Evolutionary conservation across 1,140 invertebrate genomes (phyloP).

Genomic region (Teleopsis dalmanni): DNA sequence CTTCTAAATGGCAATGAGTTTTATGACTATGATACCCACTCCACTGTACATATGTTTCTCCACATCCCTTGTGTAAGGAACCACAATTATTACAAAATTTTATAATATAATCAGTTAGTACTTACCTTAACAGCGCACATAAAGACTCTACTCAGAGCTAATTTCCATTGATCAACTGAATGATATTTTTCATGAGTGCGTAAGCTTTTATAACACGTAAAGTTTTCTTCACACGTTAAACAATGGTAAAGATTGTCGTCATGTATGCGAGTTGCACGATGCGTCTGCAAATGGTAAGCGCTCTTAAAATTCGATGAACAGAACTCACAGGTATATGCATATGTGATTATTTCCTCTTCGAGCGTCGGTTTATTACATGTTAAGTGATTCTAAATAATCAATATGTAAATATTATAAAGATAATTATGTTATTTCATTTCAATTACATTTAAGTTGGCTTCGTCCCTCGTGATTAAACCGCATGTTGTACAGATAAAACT

Average conservation of each 20-base stretch:
- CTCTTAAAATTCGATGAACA: constrained; percentile 27
- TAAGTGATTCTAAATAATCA: not conserved
- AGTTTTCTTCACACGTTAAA: constrained; percentile 24
- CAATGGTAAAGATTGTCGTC: constrained; percentile 24
- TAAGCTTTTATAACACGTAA: constrained; percentile 26
- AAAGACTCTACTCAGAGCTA: constrained; percentile 21
- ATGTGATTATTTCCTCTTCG: constrained; percentile 16
- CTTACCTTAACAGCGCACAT: constrained; percentile 30
- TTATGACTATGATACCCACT: constrained; percentile 32
- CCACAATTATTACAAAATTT: not conserved
- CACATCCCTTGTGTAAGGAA: constrained; percentile 21
- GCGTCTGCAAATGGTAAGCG: constrained; percentile 19
- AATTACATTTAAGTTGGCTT: constrained; percentile 15
- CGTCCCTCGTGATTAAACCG: constrained; percentile 21
- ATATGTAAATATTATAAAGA: not conserved
- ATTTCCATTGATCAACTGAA: constrained; percentile 17
- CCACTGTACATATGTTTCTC: constrained; percentile 27
- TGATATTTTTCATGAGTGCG: constrained; percentile 23
- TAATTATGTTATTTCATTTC: not conserved
- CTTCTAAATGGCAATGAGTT: not conserved
- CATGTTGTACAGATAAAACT: constrained; percentile 24
- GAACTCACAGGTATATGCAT: constrained; percentile 31
- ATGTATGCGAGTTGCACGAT: constrained; percentile 26
- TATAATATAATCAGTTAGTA: not conserved
- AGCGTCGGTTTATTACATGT: not conserved